phyloP scores from a whole-genome alignment of 1,140 invertebrate genomes.

The Thereuonema tuberculata region DNA sequence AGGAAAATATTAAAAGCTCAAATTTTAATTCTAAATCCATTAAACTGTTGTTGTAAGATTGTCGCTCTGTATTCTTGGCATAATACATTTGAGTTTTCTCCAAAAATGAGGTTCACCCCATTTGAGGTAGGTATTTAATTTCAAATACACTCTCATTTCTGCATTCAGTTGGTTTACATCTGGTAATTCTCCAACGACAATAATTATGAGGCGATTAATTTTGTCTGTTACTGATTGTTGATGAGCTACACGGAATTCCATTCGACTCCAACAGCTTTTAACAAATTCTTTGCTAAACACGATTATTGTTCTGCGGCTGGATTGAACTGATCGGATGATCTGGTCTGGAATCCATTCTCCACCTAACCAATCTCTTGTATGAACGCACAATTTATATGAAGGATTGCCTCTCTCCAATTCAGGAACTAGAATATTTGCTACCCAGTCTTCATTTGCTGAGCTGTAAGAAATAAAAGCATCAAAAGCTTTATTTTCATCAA shows the following conservation, averaged over 20 bases:
- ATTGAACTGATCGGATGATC: slow-evolving; percentile 78
- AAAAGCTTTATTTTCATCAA: slow-evolving; percentile 48
- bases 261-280: slow-evolving; percentile 82
- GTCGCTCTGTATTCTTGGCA: slow-evolving; percentile 43
- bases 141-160: slow-evolving; percentile 77
- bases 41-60: no score
- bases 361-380: background rate
- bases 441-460: slow-evolving; percentile 80
- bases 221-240: slow-evolving; percentile 72
- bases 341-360: slow-evolving; percentile 24
- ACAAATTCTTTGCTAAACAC: slow-evolving; percentile 85
- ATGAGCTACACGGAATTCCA: slow-evolving; percentile 84
- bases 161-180: slow-evolving; percentile 62
- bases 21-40: no score
- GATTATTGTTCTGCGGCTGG: slow-evolving; percentile 77
- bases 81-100: slow-evolving; percentile 78
- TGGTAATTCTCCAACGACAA: slow-evolving; percentile 56
- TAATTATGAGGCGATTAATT: slow-evolving; percentile 59
- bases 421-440: slow-evolving; percentile 45
- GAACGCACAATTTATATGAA: slow-evolving; percentile 41
- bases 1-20: no score
- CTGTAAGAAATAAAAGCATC: slow-evolving; percentile 89
- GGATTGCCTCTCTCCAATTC: slow-evolving; percentile 27
- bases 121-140: slow-evolving; percentile 79
- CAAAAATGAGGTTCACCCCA: slow-evolving; percentile 87